Base-by-base conservation (phyloP, 2,888 invertebrate species). In the Chelonus formosanus region DNA sequence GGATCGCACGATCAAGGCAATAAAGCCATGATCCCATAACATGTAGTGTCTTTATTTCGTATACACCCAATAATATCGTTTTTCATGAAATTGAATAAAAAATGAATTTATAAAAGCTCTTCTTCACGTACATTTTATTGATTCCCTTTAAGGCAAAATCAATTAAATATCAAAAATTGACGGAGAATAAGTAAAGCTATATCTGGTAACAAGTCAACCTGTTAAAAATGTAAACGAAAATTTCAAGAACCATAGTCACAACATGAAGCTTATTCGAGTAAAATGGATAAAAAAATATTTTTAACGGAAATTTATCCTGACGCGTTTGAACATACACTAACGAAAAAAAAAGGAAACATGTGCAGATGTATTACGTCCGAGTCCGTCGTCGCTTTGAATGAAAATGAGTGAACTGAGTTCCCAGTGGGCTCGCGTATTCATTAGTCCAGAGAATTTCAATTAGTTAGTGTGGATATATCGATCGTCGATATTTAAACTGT, bases 1-100 rank as follows among this genome's bases (percentile, higher is more conserved):
- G 57, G 4, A 40, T 63, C 57, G 57, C 45, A 54, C 58, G 64
- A 64, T 59, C 53, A 10, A 31, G 36, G 53, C 64, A 64, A 64
- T 64, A 64, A 64, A 64, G 53, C 45, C 45, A 59, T 58, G 53
- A 64, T 58, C 52, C 45, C 58, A 64, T 64, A 64, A 64, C 64
- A 45, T 63, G 56, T 48, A 50, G 58, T 35, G 58, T 64, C 58
- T 64, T 58, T 64, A 64, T 64, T 64, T 64, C 58, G 52, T 60
- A 53, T 58, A 43, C 53, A 53, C 45, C 58, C 48, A 53, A 44
- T 48, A 3, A 43, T n/a, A 63, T 63, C 57, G 63, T 52, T 63
- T 63, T 63, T 44, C 44, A 43, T 20, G 43, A 44, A 56, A 56
- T 56, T 56, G 56, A 56, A 55, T 55, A 40, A 55, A 55, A 55